These are phyloP conservation scores for Xestia c-nigrum DNA, from an alignment of 2,888 invertebrate genomes.

Conservation along the genomic window DNA sequence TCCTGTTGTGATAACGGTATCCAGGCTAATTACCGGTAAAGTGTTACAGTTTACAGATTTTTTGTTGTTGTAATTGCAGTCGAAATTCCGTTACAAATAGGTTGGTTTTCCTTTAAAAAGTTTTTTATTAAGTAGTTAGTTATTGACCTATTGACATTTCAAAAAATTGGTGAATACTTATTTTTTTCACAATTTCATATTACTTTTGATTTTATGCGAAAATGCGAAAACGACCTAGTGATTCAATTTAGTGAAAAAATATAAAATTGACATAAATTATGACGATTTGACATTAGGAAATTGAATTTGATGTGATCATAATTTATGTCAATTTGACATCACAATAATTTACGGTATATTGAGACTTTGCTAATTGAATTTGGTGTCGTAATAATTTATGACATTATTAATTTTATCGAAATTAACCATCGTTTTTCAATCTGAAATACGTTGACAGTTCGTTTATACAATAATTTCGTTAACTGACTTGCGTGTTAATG, in stretches of 20 bases:
- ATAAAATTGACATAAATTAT: neutral
- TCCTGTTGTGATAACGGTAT: constrained; percentile 79
- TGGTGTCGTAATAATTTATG: constrained; percentile 8
- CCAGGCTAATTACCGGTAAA: constrained; percentile 65
- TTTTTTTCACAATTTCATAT: neutral
- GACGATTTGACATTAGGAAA: neutral
- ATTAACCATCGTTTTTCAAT: constrained; percentile 12
- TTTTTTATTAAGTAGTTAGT: neutral
- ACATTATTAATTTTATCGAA: neutral
- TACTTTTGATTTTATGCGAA: neutral
- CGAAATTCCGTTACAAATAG: constrained; percentile 4
- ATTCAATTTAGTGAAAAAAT: neutral
- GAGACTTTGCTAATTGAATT: constrained; percentile 1
- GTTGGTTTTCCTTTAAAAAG: neutral
- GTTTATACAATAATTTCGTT: neutral
- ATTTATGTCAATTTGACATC: neutral
- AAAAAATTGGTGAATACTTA: neutral
- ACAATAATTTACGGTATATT: constrained; percentile 7
- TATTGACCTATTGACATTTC: neutral
- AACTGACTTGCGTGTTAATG: constrained; percentile 55
- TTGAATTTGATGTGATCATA: neutral
- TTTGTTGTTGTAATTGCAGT: constrained; percentile 34
- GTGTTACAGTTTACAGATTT: constrained; percentile 59
- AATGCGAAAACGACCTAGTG: neutral
- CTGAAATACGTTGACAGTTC: constrained; percentile 18